Conservation (phyloP, 2,797 vertebrate species). For the Hipposideros larvatus region DNA sequence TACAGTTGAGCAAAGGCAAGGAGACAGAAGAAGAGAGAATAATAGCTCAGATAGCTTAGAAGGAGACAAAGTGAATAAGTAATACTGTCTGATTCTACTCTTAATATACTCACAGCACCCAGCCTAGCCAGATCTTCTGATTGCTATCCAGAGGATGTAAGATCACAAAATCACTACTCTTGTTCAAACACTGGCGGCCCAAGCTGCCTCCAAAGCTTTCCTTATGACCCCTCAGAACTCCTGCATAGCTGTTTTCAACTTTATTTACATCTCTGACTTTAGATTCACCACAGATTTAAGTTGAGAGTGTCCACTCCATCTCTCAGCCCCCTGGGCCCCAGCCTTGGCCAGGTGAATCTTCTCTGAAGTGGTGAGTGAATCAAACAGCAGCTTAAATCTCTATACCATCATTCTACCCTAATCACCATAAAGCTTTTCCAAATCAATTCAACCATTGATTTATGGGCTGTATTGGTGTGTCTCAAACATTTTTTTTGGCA, state of each 20-base stretch:
- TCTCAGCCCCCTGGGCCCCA: not conserved
- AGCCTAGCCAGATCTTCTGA: not conserved
- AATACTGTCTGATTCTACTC: not conserved
- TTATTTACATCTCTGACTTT: not conserved
- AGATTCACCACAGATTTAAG: not conserved
- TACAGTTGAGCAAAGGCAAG: slow-evolving; percentile 4
- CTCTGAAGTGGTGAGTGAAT: not conserved
- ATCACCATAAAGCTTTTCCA: not conserved
- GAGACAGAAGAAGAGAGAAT: not conserved
- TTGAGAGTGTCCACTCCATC: not conserved
- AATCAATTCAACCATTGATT: not conserved
- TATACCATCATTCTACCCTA: not conserved
- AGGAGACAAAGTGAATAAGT: not conserved
- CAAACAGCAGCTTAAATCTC: not conserved
- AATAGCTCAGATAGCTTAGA: not conserved
- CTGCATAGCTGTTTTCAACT: not conserved
- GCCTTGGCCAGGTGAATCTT: not conserved
- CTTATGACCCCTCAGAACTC: not conserved
- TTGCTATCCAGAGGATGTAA: not conserved
- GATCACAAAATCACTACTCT: not conserved
- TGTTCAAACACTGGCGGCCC: not conserved
- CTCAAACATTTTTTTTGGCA: not conserved
- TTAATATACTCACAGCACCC: not conserved
- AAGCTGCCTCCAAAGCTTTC: not conserved
- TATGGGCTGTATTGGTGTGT: not conserved